These are phyloP conservation scores for Philonicus albiceps DNA, from an alignment of 2,888 invertebrate genomes.

Conservation along the genomic window DNA sequence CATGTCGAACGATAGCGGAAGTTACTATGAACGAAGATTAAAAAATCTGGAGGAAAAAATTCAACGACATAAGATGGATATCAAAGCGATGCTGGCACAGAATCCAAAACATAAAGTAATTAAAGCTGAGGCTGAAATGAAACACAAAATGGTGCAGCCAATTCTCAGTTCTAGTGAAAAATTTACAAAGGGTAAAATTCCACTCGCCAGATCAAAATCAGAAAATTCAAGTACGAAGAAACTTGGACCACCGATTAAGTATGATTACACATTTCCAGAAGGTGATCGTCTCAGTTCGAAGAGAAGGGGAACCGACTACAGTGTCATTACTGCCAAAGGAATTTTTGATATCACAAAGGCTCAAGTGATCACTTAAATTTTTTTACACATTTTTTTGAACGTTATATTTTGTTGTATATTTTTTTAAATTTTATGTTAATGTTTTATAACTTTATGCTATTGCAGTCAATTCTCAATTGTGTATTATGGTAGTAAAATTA, in stretches of 20 bases:
- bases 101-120: not conserved
- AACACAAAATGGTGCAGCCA: not conserved
- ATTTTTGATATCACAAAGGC: conserved; percentile 17
- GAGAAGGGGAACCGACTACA: conserved; percentile 1
- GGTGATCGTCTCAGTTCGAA: conserved; percentile 7
- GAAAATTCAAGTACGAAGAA: not conserved
- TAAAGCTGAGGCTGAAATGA: not conserved
- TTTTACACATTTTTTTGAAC: not conserved
- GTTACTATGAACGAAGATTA: conserved; percentile 55
- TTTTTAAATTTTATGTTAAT: conserved; percentile 17
- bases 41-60: conserved; percentile 55
- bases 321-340: conserved; percentile 29
- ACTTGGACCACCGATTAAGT: not conserved
- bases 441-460: conserved; percentile 1
- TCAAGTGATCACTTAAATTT: conserved; percentile 20
- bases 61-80: conserved; percentile 55
- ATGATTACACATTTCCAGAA: conserved; percentile 12
- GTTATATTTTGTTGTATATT: conserved; percentile 32
- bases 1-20: conserved; percentile 46
- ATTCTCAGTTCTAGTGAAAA: not conserved
- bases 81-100: conserved; percentile 52
- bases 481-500: not conserved
- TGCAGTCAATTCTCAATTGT: not conserved
- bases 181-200: not conserved
- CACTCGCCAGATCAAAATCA: conserved; percentile 16